Percentiles rank a stretch among this genome's conserved stretches.
These are phyloP conservation scores for Rhizomys pruinosus DNA, from an alignment of 2,113 vertebrate genomes.

Conservation along the genomic window DNA sequence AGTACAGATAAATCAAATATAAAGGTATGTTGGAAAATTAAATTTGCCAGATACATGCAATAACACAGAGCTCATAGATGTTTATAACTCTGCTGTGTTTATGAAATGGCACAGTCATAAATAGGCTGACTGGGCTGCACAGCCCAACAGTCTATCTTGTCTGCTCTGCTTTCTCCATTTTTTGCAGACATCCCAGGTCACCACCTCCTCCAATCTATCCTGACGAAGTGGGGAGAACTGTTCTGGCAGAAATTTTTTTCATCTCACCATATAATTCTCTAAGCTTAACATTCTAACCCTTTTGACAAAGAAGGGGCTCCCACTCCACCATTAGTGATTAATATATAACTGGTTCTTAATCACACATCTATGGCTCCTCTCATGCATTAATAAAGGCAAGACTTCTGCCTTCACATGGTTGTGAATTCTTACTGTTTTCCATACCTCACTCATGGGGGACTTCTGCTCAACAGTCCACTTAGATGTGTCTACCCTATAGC, in stretches of 20 bases:
- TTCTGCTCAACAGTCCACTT: constrained; percentile 17
- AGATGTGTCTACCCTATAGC: background rate
- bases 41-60: background rate
- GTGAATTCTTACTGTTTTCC: background rate
- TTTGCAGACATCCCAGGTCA: background rate
- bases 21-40: background rate
- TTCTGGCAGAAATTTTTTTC: background rate
- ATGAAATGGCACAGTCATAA: background rate
- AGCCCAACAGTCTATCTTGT: background rate
- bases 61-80: background rate
- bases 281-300: background rate
- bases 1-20: background rate
- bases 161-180: background rate
- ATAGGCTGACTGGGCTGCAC: accelerated
- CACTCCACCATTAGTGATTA: background rate
- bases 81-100: background rate
- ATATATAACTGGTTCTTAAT: background rate
- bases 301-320: background rate
- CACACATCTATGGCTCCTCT: background rate
- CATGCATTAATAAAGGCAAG: background rate
- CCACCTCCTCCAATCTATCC: background rate
- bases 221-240: background rate
- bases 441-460: background rate
- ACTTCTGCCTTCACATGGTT: background rate
- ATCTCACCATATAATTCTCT: background rate